Base-by-base conservation (phyloP, 2,888 invertebrate species). In the Schizaphis graminum region DNA sequence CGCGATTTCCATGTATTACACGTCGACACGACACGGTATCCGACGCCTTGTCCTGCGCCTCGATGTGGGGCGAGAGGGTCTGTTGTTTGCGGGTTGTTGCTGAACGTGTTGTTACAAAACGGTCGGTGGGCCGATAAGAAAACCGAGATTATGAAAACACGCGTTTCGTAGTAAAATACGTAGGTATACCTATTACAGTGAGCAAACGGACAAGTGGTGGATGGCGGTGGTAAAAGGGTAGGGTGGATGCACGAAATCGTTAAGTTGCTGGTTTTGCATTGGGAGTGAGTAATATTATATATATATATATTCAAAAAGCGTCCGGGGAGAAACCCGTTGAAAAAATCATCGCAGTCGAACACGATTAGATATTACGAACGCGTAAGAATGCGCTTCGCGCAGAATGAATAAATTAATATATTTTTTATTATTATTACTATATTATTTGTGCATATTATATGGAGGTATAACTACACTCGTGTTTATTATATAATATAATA, bases 1-100 rank as follows among this genome's bases (percentile, higher is more conserved):
- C 93, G 93, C 93, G 90, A 94, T 94, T 94, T 94, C 61, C 93
- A 21, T 94, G 93, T 90, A 94, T 89, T 90, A 93, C 93, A 90
- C 94, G 94, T 94, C 94, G 85, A 94, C 94, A 94, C 94, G 94
- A 94, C 94, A 94, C 86, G 90, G 90, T 90, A 61, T 86, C 49
- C 90, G 85, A 90, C 90, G 90, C 90, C 85, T 77, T 41, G 77
- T 84, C 56, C 56, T 35, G 57, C 24, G 85, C 24, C 35, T 21
- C 84, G 56, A 4, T 0, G 47, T 11, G 47, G 21, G 84, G 56
- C 47, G 28, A 24, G 89, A n/a, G 93, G 49, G 84, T 44, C 41
- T 87, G 89, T 49, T 47, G 93, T 90, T 90, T 86, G 85, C 93
- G 90, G 93, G 90, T 94, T 90, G 91, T 89, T 67, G 77, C 26